These are phyloP conservation scores for Phylloscopus trochiloides DNA, from an alignment of 2,113 vertebrate genomes.

Conservation along the genomic window DNA sequence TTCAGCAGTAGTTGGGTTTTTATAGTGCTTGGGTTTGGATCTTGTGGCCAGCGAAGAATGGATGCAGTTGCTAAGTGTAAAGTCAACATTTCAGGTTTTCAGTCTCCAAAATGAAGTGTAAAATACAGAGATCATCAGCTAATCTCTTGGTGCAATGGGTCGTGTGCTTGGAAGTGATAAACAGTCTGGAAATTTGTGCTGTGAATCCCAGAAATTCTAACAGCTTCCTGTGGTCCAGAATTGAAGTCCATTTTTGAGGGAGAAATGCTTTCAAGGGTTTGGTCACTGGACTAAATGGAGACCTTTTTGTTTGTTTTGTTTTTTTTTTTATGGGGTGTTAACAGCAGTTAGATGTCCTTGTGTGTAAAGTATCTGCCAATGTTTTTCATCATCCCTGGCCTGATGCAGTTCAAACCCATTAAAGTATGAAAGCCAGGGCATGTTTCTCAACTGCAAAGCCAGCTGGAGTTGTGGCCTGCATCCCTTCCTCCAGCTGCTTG, in stretches of 20 bases:
- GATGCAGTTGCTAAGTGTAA: not conserved
- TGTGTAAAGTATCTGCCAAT: not conserved
- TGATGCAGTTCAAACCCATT: not conserved
- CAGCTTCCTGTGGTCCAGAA: not conserved
- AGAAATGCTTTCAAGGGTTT: not conserved
- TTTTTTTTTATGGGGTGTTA: not conserved
- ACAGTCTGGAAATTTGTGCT: not conserved
- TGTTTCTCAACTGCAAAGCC: not conserved
- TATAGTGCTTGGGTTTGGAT: not conserved
- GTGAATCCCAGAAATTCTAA: not conserved
- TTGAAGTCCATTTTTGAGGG: not conserved
- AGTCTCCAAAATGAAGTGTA: not conserved
- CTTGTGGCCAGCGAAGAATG: not conserved
- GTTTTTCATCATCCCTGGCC: not conserved
- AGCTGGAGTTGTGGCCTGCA: not conserved
- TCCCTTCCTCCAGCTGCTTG: not conserved
- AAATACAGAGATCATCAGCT: not conserved
- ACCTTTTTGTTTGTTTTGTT: not conserved
- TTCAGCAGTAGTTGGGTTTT: not conserved
- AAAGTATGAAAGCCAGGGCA: not conserved
- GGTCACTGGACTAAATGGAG: not conserved
- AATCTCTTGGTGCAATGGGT: not conserved
- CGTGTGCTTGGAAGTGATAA: not conserved
- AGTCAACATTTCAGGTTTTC: not conserved
- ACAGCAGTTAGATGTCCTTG: not conserved